These are phyloP conservation scores for Butorides virescens DNA, from an alignment of 2,113 vertebrate genomes.

Conservation along the genomic window DNA sequence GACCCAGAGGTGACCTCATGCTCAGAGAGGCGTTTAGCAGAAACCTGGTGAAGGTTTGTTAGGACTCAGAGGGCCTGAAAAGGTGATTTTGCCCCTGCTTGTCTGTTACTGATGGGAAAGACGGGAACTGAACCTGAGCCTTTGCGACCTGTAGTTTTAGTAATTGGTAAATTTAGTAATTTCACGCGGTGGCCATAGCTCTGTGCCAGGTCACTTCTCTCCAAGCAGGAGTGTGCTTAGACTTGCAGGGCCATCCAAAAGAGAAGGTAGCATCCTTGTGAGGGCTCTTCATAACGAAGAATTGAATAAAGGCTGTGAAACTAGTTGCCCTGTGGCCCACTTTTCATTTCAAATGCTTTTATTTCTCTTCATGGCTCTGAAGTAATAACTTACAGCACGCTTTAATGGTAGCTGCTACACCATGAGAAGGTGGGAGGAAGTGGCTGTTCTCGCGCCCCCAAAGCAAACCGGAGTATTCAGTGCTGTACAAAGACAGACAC, in stretches of 20 bases:
- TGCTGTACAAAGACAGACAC: background rate
- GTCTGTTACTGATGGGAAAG: background rate
- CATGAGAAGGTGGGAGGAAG: background rate
- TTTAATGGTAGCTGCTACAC: background rate
- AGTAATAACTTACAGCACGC: background rate
- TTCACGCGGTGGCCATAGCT: background rate
- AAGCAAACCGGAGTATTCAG: background rate
- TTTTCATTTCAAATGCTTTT: background rate
- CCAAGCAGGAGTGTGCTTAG: background rate
- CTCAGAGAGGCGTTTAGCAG: background rate
- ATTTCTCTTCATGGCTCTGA: background rate
- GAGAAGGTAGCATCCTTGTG: background rate
- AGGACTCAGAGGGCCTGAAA: background rate
- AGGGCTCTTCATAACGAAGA: background rate
- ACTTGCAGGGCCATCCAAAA: background rate
- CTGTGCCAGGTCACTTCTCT: accelerated
- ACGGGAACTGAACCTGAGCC: background rate
- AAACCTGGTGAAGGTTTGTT: background rate
- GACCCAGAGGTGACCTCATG: background rate
- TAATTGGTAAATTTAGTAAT: background rate
- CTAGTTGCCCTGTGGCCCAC: background rate
- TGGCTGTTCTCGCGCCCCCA: background rate
- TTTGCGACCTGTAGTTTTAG: background rate
- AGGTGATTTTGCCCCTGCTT: background rate
- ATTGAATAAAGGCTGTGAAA: background rate